Evolutionary conservation across 2,888 invertebrate species (phyloP).

Genomic region (Acronicta psi): DNA sequence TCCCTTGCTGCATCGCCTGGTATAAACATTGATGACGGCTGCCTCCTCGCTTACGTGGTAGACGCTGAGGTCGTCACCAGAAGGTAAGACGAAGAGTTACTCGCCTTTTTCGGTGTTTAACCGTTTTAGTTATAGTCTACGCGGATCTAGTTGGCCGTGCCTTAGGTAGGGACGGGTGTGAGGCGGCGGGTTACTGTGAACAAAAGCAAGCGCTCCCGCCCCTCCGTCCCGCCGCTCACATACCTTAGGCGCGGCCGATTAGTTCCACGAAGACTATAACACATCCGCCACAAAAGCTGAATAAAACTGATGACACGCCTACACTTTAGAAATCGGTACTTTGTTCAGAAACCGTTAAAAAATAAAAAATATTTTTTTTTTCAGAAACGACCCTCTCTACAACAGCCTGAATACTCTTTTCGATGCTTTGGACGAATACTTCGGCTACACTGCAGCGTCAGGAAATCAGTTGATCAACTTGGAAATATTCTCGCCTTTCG

Average conservation of each 20-base stretch:
- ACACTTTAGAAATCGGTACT: background rate
- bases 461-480: constrained; percentile 79
- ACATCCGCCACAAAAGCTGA: too few relatives aligned
- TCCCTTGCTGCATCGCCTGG: constrained; percentile 84
- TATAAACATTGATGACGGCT: constrained; percentile 85
- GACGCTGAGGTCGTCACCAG: constrained; percentile 90
- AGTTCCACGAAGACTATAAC: too few relatives aligned
- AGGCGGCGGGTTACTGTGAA: too few relatives aligned
- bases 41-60: constrained; percentile 89
- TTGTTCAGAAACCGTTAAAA: constrained; percentile 72
- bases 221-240: too few relatives aligned
- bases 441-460: constrained; percentile 82
- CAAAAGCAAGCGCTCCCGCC: too few relatives aligned
- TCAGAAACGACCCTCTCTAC: constrained; percentile 73
- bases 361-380: constrained; percentile 45
- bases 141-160: too few relatives aligned
- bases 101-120: background rate
- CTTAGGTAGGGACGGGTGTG: too few relatives aligned
- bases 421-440: constrained; percentile 83
- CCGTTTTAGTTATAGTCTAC: too few relatives aligned
- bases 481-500: constrained; percentile 89
- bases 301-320: too few relatives aligned
- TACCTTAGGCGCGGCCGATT: too few relatives aligned
- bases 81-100: constrained; percentile 65
- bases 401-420: constrained; percentile 78